Base-by-base conservation (phyloP, 1,140 invertebrate species). In the Campoletis sonorensis region DNA sequence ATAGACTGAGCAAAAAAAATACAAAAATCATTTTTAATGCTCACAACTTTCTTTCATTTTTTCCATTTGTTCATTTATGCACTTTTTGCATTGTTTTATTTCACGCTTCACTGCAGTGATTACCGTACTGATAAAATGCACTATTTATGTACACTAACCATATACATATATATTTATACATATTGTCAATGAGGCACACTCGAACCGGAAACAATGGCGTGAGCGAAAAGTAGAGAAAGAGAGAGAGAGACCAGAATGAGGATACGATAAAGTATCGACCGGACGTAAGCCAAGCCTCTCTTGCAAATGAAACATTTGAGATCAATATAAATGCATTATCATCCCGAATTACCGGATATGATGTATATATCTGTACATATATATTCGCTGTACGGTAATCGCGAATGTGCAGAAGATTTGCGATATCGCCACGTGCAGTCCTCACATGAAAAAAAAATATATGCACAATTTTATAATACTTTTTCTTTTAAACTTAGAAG, bases 241-340 rank as follows among this genome's bases (percentile, higher is more conserved):
- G 67, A 30, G 67, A 70, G 27, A 70, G 30, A 30, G 61, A 15
- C 10, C 21, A 58, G 54, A 61, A 27, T 13, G 26, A 18, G 79
- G 58, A 33, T 61, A 37, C 51, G 61, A 78, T 78, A 78, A 61
- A 78, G 58, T 16, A 73, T 83, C 77, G 78, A 83, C 80, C 81
- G 83, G 82, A 82, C 68, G 80, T 40, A 67, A 54, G 40, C 76
- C 76, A 61, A 78, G 76, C 58, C 76, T 78, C 58, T 37, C 76
- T 78, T 37, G 80, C 83, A 84, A 83, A 85, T 81, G 82, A 68
- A 68, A 73, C 82, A 79, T 82, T 84, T 80, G 79, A 85, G 67
- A 68, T 67, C 81, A 75, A 83, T 84, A 81, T 80, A 79, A 81
- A 82, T 82, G 83, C 83, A 84, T 84, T 76, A 79, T 71, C 73